phyloP scores from a whole-genome alignment of 2,888 invertebrate species.

The Agonopterix arenella region DNA sequence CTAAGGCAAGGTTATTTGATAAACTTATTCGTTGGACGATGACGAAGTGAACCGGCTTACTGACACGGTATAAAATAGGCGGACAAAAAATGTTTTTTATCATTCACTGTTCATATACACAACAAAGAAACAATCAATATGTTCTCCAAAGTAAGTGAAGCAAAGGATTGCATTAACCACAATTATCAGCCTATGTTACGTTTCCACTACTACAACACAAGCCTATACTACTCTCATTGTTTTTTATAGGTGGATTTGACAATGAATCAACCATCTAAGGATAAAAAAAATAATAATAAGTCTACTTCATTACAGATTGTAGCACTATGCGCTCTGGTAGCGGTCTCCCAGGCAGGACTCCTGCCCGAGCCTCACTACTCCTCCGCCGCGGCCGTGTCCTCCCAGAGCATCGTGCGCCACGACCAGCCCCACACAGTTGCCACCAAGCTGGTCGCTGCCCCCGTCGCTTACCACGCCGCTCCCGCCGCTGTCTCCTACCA shows the following conservation, averaged over 20 bases:
- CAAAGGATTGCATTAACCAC: no score
- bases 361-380: constrained; percentile 38
- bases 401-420: constrained; percentile 50
- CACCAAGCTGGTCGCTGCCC: constrained; percentile 17
- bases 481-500: constrained; percentile 20
- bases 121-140: constrained; percentile 35
- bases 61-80: constrained; percentile 24
- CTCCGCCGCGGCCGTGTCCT: constrained; percentile 38
- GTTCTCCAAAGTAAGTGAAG: constrained; percentile 48
- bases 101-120: constrained; percentile 28
- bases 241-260: no score
- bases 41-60: constrained; percentile 13
- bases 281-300: no score
- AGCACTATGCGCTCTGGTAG: constrained; percentile 52
- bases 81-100: constrained; percentile 9
- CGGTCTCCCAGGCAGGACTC: constrained; percentile 65
- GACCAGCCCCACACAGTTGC: constrained; percentile 44
- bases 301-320: constrained; percentile 40
- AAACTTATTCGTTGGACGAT: neutral
- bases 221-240: no score
- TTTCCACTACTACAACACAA: no score
- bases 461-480: constrained; percentile 19
- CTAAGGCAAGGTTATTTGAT: constrained; percentile 28
- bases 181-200: no score
- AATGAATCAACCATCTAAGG: no score